Evolutionary conservation across 2,797 vertebrate species (phyloP).

Genomic region (Phyllotis vaccarum): DNA sequence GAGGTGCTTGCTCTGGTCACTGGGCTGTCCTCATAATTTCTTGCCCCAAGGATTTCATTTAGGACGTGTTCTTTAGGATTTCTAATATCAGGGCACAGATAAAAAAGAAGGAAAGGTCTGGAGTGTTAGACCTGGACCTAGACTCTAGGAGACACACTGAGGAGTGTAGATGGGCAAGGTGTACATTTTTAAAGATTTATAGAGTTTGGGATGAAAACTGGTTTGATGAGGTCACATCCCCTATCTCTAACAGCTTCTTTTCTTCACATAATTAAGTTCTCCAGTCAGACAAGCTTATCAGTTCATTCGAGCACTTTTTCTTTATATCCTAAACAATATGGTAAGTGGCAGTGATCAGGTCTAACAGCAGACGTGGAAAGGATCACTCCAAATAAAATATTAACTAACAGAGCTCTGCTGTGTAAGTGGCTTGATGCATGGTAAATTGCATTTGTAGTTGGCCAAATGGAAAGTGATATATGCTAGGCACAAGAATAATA

Average conservation of each 20-base stretch:
- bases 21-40: background rate
- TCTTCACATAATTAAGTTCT: background rate
- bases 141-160: background rate
- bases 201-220: background rate
- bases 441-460: constrained; percentile 72
- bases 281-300: background rate
- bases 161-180: background rate
- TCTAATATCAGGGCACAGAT: background rate
- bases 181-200: background rate
- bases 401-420: constrained; percentile 66
- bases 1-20: background rate
- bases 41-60: background rate
- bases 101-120: background rate
- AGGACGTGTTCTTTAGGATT: background rate
- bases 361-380: constrained; percentile 48
- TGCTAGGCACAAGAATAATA: constrained; percentile 77
- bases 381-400: constrained; percentile 72
- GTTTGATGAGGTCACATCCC: background rate
- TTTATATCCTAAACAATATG: constrained; percentile 50
- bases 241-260: background rate
- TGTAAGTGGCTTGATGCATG: constrained; percentile 59
- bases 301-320: constrained; percentile 9
- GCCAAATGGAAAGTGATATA: constrained; percentile 77
- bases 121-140: background rate
- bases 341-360: constrained; percentile 54